A percentile compares a stretch with the other conserved stretches of the same genome.
Evolutionary conservation across 2,113 vertebrate species (phyloP).

Genomic region (Myotis yumanensis): DNA sequence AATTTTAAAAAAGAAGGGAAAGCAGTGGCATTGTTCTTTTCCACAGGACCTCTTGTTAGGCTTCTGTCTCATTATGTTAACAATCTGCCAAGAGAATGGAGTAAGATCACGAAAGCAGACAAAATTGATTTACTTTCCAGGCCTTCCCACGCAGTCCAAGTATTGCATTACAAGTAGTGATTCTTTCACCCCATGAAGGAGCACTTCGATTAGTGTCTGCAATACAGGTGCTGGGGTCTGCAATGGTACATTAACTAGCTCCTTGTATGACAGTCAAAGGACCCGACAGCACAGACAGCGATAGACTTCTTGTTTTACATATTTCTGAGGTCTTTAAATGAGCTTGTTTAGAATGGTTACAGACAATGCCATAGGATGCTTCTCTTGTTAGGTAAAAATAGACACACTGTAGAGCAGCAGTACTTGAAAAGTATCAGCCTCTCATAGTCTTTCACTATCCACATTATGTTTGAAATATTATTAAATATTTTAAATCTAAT

Average conservation of each 20-base stretch:
- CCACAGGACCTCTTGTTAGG: slow-evolving; percentile 78
- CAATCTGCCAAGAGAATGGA: slow-evolving; percentile 84
- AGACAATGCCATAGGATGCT: not conserved
- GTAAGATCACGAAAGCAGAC: slow-evolving; percentile 83
- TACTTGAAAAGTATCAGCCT: not conserved
- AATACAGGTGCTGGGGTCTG: slow-evolving; percentile 82
- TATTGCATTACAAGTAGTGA: slow-evolving; percentile 86
- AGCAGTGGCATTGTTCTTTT: slow-evolving; percentile 73
- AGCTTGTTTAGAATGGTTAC: slow-evolving; percentile 16
- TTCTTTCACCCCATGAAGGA: slow-evolving; percentile 85
- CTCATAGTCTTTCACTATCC: not conserved
- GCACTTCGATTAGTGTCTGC: slow-evolving; percentile 85
- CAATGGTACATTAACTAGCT: slow-evolving; percentile 83
- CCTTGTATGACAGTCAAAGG: slow-evolving; percentile 73
- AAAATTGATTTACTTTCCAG: slow-evolving; percentile 87
- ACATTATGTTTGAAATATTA: slow-evolving; percentile 35
- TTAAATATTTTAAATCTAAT: slow-evolving; percentile 19
- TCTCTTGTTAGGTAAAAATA: slow-evolving; percentile 35
- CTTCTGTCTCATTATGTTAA: slow-evolving; percentile 88
- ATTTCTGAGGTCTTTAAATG: slow-evolving; percentile 62
- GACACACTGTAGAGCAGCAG: not conserved
- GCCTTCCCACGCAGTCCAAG: slow-evolving; percentile 85
- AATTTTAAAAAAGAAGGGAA: slow-evolving; percentile 73
- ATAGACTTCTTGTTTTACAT: slow-evolving; percentile 39
- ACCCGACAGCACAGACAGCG: slow-evolving; percentile 50